Conservation (phyloP, 2,797 vertebrate genomes). For the Gorsachius magnificus region DNA sequence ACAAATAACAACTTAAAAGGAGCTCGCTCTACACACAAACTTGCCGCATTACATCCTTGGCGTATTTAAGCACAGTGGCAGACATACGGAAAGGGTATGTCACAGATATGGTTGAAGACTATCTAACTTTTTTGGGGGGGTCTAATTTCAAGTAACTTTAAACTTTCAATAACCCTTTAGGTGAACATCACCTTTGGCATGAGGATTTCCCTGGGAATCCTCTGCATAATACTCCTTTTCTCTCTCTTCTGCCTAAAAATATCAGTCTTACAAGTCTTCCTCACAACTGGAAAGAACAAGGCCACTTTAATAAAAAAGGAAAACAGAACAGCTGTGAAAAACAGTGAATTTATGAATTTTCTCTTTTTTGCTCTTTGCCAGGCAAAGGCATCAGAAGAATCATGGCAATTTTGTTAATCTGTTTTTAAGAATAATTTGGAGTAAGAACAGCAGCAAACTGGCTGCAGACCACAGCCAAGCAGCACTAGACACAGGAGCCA, state of each 20-base stretch:
- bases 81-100: not conserved
- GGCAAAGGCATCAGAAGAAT: not conserved
- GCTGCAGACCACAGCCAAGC: not conserved
- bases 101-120: not conserved
- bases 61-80: not conserved
- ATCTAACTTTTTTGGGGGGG: no score
- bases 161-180: not conserved
- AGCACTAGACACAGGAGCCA: not conserved
- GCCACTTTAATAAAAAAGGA: not conserved
- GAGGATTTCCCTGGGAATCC: not conserved
- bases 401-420: not conserved
- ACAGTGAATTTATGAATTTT: not conserved
- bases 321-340: not conserved
- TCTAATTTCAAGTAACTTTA: not conserved
- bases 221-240: not conserved
- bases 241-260: not conserved
- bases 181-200: not conserved
- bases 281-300: not conserved
- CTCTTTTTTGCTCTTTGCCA: not conserved
- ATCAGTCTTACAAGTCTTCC: not conserved
- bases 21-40: not conserved
- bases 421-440: not conserved
- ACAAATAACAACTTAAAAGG: not conserved
- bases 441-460: not conserved
- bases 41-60: not conserved